Conservation (phyloP, 2,888 invertebrate genomes). For the Agrilus mali region DNA sequence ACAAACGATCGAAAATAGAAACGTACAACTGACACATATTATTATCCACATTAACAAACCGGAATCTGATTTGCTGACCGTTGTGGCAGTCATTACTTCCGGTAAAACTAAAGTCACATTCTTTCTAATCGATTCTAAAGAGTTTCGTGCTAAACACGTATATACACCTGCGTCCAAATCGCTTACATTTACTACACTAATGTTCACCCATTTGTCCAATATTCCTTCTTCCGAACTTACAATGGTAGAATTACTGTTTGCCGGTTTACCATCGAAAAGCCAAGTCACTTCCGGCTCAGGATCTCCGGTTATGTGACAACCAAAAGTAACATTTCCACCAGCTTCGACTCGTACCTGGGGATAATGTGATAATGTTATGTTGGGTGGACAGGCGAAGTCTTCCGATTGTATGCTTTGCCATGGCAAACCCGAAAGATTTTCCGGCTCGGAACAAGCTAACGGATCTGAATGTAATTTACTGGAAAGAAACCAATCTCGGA, state of each 20-base stretch:
- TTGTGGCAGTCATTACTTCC: constrained; percentile 63
- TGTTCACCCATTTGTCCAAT: constrained; percentile 56
- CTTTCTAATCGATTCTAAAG: constrained; percentile 44
- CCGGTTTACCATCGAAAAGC: constrained; percentile 62
- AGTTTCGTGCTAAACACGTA: constrained; percentile 65
- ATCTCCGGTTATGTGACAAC: constrained; percentile 70
- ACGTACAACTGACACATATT: constrained; percentile 56
- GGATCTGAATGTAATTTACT: constrained; percentile 61
- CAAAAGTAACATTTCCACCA: constrained; percentile 71
- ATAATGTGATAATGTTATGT: constrained; percentile 38
- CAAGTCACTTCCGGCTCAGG: constrained; percentile 74
- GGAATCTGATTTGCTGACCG: constrained; percentile 57
- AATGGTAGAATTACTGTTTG: constrained; percentile 40
- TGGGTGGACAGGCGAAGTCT: constrained; percentile 74
- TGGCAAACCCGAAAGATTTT: constrained; percentile 50
- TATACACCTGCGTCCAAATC: constrained; percentile 76
- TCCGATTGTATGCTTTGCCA: constrained; percentile 67
- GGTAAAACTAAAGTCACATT: constrained; percentile 54
- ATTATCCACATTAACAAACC: constrained; percentile 62
- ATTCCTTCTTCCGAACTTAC: constrained; percentile 36
- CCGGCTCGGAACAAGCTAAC: constrained; percentile 61
- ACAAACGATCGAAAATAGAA: constrained; percentile 46
- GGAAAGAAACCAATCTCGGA: constrained; percentile 72
- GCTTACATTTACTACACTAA: constrained; percentile 71
- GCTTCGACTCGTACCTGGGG: constrained; percentile 55